Conservation (phyloP, 2,797 vertebrate genomes). For the Sciaenops ocellatus region DNA sequence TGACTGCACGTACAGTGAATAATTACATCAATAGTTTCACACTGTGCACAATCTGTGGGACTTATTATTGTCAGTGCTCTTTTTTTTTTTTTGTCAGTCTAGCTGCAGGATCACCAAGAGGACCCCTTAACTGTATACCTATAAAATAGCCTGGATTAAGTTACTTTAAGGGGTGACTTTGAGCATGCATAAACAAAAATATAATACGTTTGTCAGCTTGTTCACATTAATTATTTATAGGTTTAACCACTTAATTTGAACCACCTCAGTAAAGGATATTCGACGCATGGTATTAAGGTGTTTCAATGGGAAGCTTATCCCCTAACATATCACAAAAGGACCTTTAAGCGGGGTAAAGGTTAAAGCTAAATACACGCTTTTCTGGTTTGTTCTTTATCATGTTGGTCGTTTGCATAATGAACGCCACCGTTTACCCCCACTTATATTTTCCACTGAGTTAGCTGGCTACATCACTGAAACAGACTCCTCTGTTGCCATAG, state of each 20-base stretch:
- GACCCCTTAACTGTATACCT: no score
- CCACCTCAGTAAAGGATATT: neutral
- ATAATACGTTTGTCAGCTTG: no score
- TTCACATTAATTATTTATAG: neutral
- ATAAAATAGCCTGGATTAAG: neutral
- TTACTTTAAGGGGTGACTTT: neutral
- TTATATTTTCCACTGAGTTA: neutral
- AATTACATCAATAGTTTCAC: neutral
- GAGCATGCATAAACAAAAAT: neutral
- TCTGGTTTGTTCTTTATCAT: no score
- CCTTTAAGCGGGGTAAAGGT: neutral
- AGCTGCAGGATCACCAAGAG: neutral
- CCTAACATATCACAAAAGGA: rapidly evolving
- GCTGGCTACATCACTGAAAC: neutral
- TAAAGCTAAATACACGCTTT: neutral
- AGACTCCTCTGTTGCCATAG: slow-evolving; percentile 10
- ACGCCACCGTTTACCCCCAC: neutral
- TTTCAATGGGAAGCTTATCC: neutral
- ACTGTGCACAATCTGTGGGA: neutral
- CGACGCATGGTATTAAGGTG: neutral
- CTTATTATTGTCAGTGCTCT: neutral
- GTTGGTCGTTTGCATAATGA: neutral
- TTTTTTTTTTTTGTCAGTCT: neutral
- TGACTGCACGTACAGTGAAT: neutral
- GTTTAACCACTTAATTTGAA: neutral